Evolutionary conservation across 1,140 invertebrate species (phyloP), one percentile per base, ranked within the genome.

Genomic region (Drosophila sp.): DNA sequence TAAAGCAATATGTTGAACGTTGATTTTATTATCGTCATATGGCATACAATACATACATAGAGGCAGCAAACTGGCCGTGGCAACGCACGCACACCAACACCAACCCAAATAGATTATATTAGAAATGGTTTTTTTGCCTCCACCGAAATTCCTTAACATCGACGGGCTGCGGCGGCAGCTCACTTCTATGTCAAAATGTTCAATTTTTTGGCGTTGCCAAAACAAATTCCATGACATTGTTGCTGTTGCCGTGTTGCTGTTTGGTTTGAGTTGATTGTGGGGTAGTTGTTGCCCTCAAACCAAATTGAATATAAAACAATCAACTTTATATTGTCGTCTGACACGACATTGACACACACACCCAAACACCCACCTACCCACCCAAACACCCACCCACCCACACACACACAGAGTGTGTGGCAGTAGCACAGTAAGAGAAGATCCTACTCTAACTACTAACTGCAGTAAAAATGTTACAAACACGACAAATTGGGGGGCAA

Each of bases 221-320:
- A 85, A 85, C 82, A 85, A 85, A 79, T 86, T 80, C 72, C 75
- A 65, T 71, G 67, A 67, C 74, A 71, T 71, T 77, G 72, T 73
- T 76, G 44, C 23, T 50, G 23, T 44, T 44, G 41, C 17, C 7
- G 6, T 40, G 33, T 17, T 27, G 40, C n/a, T 10, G 30, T 44
- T 17, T 62, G 29, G 11, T 50, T 50, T 50, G 30, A 17, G 70
- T 50, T 64, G 55, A 50, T 58, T 33, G 30, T 60, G 50, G 50
- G 69, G 33, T 10, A 2, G 61, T 23, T 40, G 54, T 55, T 67
- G 50, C 62, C 60, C 27, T 65, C 67, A 60, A 69, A 54, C 74
- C 30, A 83, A 83, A 87, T 80, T 80, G 84, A 89, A 87, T 79
- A 73, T 73, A 76, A 83, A 89, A 83, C 72, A 87, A 87, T 87